Percentiles rank a stretch among this genome's conserved stretches.
Conservation (phyloP, 2,888 invertebrate genomes). For the Caenorhabditis auriculariae region DNA sequence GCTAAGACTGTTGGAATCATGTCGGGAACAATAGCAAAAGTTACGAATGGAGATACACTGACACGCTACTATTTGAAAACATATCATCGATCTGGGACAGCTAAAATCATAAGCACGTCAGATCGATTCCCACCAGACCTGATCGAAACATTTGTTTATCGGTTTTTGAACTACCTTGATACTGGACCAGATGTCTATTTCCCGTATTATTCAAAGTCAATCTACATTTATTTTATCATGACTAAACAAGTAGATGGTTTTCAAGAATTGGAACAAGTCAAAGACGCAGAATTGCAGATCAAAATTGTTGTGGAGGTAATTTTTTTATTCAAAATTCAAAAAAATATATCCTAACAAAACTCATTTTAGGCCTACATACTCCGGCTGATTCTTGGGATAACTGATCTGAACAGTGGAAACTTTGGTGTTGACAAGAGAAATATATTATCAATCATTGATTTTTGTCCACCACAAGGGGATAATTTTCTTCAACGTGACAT, state of each 20-base stretch:
- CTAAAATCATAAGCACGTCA: slow-evolving; percentile 1
- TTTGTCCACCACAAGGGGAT: slow-evolving; percentile 2
- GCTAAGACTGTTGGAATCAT: not conserved
- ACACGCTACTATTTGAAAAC: slow-evolving; percentile 5
- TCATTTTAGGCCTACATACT: slow-evolving; percentile 8
- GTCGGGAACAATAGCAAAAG: slow-evolving; percentile 1
- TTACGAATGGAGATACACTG: not conserved
- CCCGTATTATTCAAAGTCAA: slow-evolving; percentile 4
- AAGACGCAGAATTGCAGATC: slow-evolving; percentile 5
- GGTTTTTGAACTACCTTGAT: not conserved
- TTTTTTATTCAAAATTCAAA: slow-evolving; percentile 9
- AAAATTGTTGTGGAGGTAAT: slow-evolving; percentile 8
- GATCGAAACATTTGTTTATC: slow-evolving; percentile 4
- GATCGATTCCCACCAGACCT: slow-evolving; percentile 4
- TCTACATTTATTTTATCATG: slow-evolving; percentile 3
- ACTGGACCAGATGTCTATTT: slow-evolving; percentile 6
- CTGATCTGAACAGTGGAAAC: slow-evolving; percentile 1
- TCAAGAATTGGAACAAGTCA: slow-evolving; percentile 2
- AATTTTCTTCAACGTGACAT: not conserved
- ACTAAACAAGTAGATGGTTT: slow-evolving; percentile 4
- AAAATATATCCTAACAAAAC: not conserved
- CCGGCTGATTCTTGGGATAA: slow-evolving; percentile 2
- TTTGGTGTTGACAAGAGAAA: slow-evolving; percentile 6
- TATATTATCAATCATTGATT: slow-evolving; percentile 5
- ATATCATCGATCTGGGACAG: slow-evolving; percentile 2